Percentiles rank a stretch among this genome's conserved stretches.
Evolutionary conservation across 2,888 invertebrate genomes (phyloP).

Genomic region (Tenthredo notha): DNA sequence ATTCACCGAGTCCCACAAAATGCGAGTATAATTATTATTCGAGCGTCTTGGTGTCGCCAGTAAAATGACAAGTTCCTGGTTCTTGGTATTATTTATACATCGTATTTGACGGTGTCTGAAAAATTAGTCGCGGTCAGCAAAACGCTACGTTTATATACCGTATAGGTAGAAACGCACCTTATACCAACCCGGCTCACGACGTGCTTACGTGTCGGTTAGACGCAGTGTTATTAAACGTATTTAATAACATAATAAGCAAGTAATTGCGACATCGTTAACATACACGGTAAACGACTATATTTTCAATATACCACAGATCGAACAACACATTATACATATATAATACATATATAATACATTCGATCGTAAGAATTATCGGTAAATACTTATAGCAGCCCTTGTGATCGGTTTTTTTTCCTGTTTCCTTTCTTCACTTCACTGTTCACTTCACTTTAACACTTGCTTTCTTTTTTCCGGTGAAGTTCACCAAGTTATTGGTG

Average conservation of each 20-base stretch:
- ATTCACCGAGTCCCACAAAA: slow-evolving; percentile 56
- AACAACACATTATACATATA: not conserved
- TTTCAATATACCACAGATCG: not conserved
- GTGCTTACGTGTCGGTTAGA: slow-evolving; percentile 36
- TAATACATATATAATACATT: too few species aligned
- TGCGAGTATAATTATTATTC: slow-evolving; percentile 59
- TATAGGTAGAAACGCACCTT: slow-evolving; percentile 20
- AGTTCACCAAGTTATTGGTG: not conserved
- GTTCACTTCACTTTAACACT: slow-evolving; percentile 28
- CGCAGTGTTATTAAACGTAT: slow-evolving; percentile 34
- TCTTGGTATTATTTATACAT: slow-evolving; percentile 22
- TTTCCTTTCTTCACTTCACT: slow-evolving; percentile 31
- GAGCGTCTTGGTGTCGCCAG: slow-evolving; percentile 52
- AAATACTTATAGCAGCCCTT: not conserved
- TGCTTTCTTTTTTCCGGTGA: not conserved
- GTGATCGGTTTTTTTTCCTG: not conserved
- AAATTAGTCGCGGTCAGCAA: not conserved
- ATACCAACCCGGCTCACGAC: not conserved
- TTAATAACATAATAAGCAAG: slow-evolving; percentile 36
- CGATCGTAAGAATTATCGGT: too few species aligned
- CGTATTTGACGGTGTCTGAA: not conserved
- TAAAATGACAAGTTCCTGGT: slow-evolving; percentile 62
- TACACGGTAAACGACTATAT: not conserved
- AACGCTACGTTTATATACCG: slow-evolving; percentile 31
- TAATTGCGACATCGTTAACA: slow-evolving; percentile 31